Evolutionary conservation across 1,140 invertebrate genomes (phyloP).

Genomic region (Chelonus insularis): DNA sequence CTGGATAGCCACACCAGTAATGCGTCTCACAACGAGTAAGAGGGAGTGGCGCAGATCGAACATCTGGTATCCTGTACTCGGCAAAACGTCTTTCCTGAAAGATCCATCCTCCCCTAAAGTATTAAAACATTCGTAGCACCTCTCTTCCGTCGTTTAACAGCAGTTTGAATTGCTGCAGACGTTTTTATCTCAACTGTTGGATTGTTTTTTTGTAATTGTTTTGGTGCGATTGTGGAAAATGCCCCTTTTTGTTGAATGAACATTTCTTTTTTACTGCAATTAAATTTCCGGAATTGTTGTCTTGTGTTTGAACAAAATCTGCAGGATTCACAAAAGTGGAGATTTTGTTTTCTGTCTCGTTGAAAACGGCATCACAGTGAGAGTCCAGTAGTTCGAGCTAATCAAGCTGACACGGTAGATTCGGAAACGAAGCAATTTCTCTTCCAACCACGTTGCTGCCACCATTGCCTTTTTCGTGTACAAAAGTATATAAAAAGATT

Average conservation of each 20-base stretch:
- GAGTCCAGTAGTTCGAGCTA: conserved; percentile 34
- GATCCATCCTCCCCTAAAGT: conserved; percentile 10
- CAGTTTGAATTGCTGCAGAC: background rate
- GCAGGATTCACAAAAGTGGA: background rate
- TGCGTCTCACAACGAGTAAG: conserved; percentile 3
- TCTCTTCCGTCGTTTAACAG: background rate
- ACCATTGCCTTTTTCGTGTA: conserved; percentile 26
- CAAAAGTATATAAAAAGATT: conserved; percentile 3
- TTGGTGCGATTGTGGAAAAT: too few relatives aligned
- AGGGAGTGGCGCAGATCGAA: conserved; percentile 18
- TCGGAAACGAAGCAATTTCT: conserved; percentile 50
- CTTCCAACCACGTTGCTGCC: conserved; percentile 44
- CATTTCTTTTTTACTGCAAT: background rate
- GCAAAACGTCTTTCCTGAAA: conserved; percentile 1
- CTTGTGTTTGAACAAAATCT: background rate
- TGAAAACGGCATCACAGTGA: conserved; percentile 13
- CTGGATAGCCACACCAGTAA: conserved; percentile 3
- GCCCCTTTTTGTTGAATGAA: too few relatives aligned
- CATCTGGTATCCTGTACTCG: conserved; percentile 20
- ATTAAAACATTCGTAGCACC: conserved; percentile 10
- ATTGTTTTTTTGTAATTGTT: too few relatives aligned
- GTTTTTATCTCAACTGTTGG: background rate
- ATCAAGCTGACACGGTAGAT: conserved; percentile 45
- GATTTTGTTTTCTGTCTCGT: conserved; percentile 10
- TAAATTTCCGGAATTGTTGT: background rate